Base-by-base conservation (phyloP, 2,113 vertebrate genomes). In the Chionomys nivalis region DNA sequence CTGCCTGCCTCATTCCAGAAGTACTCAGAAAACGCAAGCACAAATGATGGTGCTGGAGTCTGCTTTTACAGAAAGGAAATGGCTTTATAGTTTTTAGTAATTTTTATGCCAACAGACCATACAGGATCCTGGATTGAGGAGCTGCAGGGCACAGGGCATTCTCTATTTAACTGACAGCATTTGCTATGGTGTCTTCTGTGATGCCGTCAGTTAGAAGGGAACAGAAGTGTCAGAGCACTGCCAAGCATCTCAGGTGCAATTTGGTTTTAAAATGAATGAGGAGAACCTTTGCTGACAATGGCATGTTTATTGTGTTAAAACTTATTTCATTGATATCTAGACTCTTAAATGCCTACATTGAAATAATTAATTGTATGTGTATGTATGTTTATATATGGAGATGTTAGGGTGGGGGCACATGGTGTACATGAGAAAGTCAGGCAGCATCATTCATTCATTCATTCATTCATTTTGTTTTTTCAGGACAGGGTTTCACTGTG, bases 261-360 rank as follows among this genome's bases (percentile, higher is more conserved):
- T 92, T 89, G 90, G 78, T 90, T 96, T 78, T 90, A 58, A 93
- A 66, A 58, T 95, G 66, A 26, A 14, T 85, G 33, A 47, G 9
- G 70, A 36, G n/a, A 16, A 79, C 14, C 21, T 87, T 94, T 72
- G 78, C 77, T 49, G 70, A 77, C 76, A 73, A 44, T 39, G 52
- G 89, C 78, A 72, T 93, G n/a, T 87, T 87, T 14, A 28, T 61
- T 92, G 23, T 78, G 28, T 82, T 96, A 93, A 94, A 96, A 92
- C 39, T n/a, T 88, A 55, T 9, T 87, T 90, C 33, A 3, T 47
- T 95, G 88, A 2, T 92, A 33, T 89, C 31, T 73, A 63, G n/a
- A 78, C 28, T 93, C 83, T 95, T 36, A 92, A 77, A 52, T 83
- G 5, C 26, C 61, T 82, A 76, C 47, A 17, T 79, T 79, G 14